Base-by-base conservation (phyloP, 2,888 invertebrate species). In the Schizotus pectinicornis region DNA sequence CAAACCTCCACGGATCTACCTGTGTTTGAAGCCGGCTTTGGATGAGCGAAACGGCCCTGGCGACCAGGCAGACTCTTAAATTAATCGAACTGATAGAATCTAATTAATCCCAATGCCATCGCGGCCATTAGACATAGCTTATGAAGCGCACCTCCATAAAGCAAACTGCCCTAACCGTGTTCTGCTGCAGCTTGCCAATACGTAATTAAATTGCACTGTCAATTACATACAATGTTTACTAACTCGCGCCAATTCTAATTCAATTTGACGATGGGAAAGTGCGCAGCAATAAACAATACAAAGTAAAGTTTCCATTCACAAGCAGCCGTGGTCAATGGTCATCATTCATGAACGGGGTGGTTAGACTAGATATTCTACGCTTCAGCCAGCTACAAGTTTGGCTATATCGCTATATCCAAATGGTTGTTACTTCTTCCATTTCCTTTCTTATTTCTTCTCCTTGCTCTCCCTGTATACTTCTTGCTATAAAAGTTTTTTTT, bases 71-170 rank as follows among this genome's bases (percentile, higher is more conserved):
- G 36, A 34, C 41, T 55, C 55, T 47, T 55, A 54, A 59, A 49
- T 54, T 53, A 53, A 59, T 59, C 54, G 53, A 59, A 59, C 45
- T 43, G 54, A 59, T 59, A 54, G 49, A 59, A 59, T 49, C 54
- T 54, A 54, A 59, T 59, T 59, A 59, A 54, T 54, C 54, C 48
- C 53, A 53, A 59, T 59, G 49, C 54, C 49, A 43, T 59, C 54
- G 46, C 43, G 48, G 43, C 43, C 43, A 14, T 58, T 53, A 53
- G 52, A 57, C 14, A 42, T 46, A 47, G 57, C 41, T 57, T 57
- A 53, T 53, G 53, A 56, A 39, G 50, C 34, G 45, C 30, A 30
- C 56, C 46, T 37, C 48, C 37, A 52, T 52, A 52, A 38, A 45
- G 30, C 37, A 57, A 52, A 49, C 59, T 38, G 59, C 59, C 55